A percentile compares a stretch with the other conserved stretches of the same genome.
These are phyloP conservation scores for Rosalia funebris DNA, from an alignment of 2,888 invertebrate species.

Conservation along the genomic window DNA sequence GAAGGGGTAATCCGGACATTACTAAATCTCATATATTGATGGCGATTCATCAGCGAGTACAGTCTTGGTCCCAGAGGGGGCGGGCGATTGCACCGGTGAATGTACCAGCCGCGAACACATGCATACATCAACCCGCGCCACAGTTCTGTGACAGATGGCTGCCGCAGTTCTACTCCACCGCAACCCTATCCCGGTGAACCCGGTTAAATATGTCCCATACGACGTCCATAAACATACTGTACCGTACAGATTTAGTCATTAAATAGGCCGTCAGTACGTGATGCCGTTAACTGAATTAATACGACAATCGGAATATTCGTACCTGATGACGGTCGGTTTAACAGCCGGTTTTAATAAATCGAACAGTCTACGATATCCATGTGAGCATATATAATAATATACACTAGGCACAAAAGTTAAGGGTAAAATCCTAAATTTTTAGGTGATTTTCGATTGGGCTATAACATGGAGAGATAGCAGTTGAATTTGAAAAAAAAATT, in stretches of 20 bases:
- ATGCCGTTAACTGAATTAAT: conserved; percentile 56
- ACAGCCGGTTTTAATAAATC: conserved; percentile 35
- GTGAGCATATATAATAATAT: no score
- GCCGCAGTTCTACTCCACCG: conserved; percentile 52
- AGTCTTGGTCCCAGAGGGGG: conserved; percentile 16
- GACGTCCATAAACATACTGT: conserved; percentile 53
- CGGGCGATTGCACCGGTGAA: conserved; percentile 29
- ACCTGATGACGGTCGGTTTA: conserved; percentile 46
- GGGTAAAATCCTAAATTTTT: no score
- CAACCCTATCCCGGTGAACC: conserved; percentile 50
- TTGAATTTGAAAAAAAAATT: no score
- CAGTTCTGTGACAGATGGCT: conserved; percentile 57
- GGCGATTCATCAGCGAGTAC: conserved; percentile 33
- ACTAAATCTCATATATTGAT: no score
- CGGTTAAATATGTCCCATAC: conserved; percentile 55
- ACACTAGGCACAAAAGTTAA: no score
- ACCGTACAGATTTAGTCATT: conserved; percentile 52
- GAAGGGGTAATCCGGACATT: no score
- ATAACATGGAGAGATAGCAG: no score
- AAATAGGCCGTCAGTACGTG: conserved; percentile 58
- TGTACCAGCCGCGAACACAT: conserved; percentile 49
- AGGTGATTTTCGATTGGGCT: no score
- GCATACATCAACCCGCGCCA: conserved; percentile 56
- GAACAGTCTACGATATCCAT: not conserved
- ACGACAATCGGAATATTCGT: conserved; percentile 44